A percentile compares a stretch with the other conserved stretches of the same genome.
Evolutionary conservation across 1,140 invertebrate species (phyloP).

Genomic region (Phortica variegata): DNA sequence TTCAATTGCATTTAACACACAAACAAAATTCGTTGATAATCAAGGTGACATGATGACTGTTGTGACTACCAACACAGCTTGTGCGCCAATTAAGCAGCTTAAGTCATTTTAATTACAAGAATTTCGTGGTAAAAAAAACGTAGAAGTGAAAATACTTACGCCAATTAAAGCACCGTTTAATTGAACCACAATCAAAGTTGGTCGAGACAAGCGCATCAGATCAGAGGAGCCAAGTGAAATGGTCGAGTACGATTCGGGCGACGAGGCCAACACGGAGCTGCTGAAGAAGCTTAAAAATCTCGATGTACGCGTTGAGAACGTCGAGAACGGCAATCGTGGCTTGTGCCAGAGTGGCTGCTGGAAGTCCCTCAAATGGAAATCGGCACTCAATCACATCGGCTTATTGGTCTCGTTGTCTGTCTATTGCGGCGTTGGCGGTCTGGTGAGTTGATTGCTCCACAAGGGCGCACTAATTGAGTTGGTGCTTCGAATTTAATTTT

Average conservation of each 20-base stretch:
- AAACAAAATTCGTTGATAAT: too few relatives aligned
- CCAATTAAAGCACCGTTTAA: too few relatives aligned
- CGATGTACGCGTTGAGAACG: conserved; percentile 40
- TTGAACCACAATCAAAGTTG: conserved; percentile 5
- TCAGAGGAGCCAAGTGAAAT: too few relatives aligned
- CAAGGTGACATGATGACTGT: too few relatives aligned
- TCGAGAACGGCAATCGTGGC: conserved; percentile 22
- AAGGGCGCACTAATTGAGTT: too few relatives aligned
- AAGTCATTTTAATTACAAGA: conserved; percentile 9
- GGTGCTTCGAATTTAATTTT: too few relatives aligned
- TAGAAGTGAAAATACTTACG: too few relatives aligned
- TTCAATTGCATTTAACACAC: too few relatives aligned
- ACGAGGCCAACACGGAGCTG: conserved; percentile 51
- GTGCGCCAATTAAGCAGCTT: neutral
- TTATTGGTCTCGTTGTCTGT: conserved; percentile 70
- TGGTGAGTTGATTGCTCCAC: too few relatives aligned
- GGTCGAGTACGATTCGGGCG: conserved; percentile 41
- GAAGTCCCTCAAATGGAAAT: conserved; percentile 59
- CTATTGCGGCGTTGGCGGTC: conserved; percentile 72
- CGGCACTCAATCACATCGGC: conserved; percentile 68
- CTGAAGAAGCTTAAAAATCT: conserved; percentile 51
- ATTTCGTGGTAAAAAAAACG: conserved; percentile 1
- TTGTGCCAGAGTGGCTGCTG: conserved; percentile 32
- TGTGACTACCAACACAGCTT: neutral
- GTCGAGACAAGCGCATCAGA: conserved; percentile 17